Conservation (phyloP, 2,888 invertebrate species). For the Drosophila subsilvestris region DNA sequence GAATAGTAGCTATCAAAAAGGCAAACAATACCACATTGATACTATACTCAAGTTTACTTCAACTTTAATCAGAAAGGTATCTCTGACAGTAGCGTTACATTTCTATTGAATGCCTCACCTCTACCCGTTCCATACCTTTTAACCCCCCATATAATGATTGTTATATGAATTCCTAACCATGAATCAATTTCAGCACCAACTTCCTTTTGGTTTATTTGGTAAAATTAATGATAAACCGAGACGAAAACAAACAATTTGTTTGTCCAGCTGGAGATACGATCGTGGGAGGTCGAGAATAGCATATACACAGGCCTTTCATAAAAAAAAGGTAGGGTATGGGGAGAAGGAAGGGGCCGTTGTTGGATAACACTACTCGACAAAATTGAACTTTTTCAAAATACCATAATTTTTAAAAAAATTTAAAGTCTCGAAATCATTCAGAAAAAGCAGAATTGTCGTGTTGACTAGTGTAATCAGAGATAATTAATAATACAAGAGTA, state of each 20-base stretch:
- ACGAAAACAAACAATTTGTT: conserved; percentile 51
- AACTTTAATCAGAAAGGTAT: no score
- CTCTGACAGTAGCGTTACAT: no score
- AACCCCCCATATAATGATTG: no score
- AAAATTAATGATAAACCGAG: conserved; percentile 41
- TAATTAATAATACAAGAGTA: conserved; percentile 66
- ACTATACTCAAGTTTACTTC: no score
- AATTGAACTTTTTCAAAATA: no score
- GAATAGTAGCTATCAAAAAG: neutral
- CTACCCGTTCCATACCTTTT: no score
- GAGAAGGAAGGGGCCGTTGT: conserved; percentile 29
- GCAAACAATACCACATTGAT: no score
- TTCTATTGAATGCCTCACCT: neutral
- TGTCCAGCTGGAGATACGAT: conserved; percentile 37
- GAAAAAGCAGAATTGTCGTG: no score
- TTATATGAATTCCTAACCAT: conserved; percentile 6
- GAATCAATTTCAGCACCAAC: conserved; percentile 26
- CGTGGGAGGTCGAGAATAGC: conserved; percentile 64
- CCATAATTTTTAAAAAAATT: no score
- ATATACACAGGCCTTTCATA: conserved; percentile 2
- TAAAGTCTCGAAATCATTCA: no score
- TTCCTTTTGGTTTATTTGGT: conserved; percentile 40
- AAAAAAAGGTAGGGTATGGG: neutral
- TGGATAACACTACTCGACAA: no score
- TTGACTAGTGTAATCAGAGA: no score